Evolutionary conservation across 2,113 vertebrate species (phyloP).

Genomic region (Otocyon megalotis): DNA sequence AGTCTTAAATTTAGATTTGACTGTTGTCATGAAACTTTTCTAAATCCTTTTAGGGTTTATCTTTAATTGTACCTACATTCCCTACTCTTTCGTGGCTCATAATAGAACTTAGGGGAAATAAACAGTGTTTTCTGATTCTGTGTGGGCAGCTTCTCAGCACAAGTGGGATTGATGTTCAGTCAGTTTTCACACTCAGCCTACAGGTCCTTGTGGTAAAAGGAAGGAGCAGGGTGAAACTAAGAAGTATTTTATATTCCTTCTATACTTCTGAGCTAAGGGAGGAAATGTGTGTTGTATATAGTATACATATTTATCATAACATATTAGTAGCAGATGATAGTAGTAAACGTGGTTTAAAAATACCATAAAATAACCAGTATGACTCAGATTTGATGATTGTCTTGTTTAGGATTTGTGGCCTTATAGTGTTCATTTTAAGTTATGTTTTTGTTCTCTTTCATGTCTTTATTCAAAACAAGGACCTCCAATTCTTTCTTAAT

Average conservation of each 20-base stretch:
- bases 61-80: slow-evolving; percentile 46
- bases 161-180: slow-evolving; percentile 63
- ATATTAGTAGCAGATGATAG: background rate
- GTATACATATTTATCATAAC: background rate
- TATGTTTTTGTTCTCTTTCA: slow-evolving; percentile 57
- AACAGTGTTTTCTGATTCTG: slow-evolving; percentile 62
- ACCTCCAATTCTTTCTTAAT: background rate
- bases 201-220: slow-evolving; percentile 46
- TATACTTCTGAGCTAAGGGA: background rate
- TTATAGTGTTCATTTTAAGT: slow-evolving; percentile 16
- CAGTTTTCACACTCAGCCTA: slow-evolving; percentile 55
- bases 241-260: slow-evolving; percentile 13
- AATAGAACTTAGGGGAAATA: slow-evolving; percentile 55
- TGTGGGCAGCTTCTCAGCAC: slow-evolving; percentile 56
- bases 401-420: slow-evolving; percentile 38
- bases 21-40: slow-evolving; percentile 13
- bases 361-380: background rate
- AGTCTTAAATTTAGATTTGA: slow-evolving; percentile 52
- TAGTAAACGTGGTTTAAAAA: slow-evolving; percentile 46
- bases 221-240: slow-evolving; percentile 48
- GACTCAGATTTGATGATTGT: slow-evolving; percentile 48
- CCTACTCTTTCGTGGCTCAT: slow-evolving; percentile 13
- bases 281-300: background rate
- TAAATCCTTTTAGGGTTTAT: background rate
- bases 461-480: slow-evolving; percentile 52